Evolutionary conservation across 2,797 vertebrate species (phyloP).

Genomic region (Hippoglossus hippoglossus): DNA sequence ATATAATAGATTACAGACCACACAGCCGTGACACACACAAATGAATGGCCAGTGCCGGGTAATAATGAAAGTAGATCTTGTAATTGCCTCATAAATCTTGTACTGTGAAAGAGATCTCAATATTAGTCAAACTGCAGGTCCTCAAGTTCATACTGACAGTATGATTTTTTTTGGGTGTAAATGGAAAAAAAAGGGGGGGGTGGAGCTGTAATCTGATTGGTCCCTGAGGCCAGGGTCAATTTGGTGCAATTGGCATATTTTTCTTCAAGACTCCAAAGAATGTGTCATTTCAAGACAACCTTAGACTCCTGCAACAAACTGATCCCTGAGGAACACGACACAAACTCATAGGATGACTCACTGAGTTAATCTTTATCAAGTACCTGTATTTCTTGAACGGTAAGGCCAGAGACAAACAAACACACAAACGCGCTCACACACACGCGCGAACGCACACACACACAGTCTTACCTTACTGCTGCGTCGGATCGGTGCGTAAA

Average conservation of each 20-base stretch:
- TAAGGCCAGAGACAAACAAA: not conserved
- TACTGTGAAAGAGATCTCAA: conserved; percentile 2
- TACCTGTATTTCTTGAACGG: not conserved
- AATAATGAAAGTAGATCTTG: conserved; percentile 5
- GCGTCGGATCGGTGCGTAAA: conserved; percentile 55
- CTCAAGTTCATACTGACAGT: not conserved
- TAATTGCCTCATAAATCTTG: conserved; percentile 4
- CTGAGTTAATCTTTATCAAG: not conserved
- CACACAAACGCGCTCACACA: not conserved
- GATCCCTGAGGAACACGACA: not conserved
- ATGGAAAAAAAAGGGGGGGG: too few relatives aligned
- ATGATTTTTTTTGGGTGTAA: too few relatives aligned
- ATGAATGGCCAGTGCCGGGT: conserved; percentile 1
- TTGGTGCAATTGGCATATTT: too few relatives aligned
- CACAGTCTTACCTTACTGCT: conserved; percentile 60
- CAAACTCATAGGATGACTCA: conserved; percentile 1
- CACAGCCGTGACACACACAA: not conserved
- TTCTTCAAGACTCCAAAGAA: too few relatives aligned
- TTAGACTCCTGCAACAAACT: conserved; percentile 31
- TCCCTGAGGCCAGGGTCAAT: too few relatives aligned
- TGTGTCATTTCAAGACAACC: not conserved
- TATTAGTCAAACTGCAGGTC: not conserved
- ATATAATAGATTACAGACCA: not conserved
- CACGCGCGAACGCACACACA: not conserved
- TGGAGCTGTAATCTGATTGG: too few relatives aligned